Percentiles rank a stretch among this genome's conserved stretches.
phyloP scores from a whole-genome alignment of 2,113 vertebrate genomes.

The Daboia siamensis region DNA sequence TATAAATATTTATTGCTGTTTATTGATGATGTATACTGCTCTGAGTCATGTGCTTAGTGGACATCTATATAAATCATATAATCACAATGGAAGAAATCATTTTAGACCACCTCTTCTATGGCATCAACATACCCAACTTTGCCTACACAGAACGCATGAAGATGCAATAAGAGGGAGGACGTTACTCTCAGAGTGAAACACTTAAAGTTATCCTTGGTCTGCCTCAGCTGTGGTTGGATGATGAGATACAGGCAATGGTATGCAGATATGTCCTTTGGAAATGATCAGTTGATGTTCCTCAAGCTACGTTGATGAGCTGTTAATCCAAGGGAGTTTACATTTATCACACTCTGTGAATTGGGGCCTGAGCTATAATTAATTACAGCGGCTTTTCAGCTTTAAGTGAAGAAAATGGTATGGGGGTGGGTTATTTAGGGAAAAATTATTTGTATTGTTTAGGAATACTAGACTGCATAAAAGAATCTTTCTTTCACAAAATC shows the following conservation, averaged over 20 bases:
- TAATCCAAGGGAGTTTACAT: background rate
- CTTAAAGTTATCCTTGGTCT: background rate
- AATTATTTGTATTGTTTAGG: background rate
- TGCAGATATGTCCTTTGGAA: background rate
- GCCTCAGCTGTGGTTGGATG: background rate
- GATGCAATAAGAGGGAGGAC: background rate
- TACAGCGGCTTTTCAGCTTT: background rate
- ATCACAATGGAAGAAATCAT: background rate
- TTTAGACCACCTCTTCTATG: background rate
- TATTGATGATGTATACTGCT: background rate
- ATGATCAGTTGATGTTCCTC: background rate
- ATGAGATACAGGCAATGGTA: background rate
- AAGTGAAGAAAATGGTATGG: background rate
- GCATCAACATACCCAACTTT: background rate
- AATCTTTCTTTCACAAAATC: background rate
- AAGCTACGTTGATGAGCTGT: background rate
- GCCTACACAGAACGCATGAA: background rate
- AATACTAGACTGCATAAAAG: background rate
- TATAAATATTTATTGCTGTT: background rate
- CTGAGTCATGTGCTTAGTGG: background rate
- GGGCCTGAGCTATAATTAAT: background rate
- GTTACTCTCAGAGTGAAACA: background rate
- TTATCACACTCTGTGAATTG: background rate
- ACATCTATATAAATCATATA: background rate
- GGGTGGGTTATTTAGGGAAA: background rate